phyloP scores from a whole-genome alignment of 2,797 vertebrate genomes.

The Liparis tanakae region DNA sequence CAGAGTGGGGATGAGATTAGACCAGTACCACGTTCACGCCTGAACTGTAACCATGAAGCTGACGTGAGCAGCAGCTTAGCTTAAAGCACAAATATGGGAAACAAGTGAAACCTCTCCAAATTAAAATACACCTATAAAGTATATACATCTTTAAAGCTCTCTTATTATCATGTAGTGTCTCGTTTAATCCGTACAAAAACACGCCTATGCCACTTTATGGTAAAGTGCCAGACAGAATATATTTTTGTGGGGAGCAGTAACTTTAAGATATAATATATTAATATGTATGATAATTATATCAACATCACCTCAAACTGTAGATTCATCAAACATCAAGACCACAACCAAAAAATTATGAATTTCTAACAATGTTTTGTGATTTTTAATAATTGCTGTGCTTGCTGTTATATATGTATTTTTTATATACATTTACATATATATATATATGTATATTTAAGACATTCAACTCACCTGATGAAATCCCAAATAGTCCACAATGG shows the following conservation, averaged over 20 bases:
- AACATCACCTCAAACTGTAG: background rate
- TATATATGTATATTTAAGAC: background rate
- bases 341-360: background rate
- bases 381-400: background rate
- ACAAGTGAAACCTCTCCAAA: background rate
- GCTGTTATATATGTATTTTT: background rate
- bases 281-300: background rate
- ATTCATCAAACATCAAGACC: slow-evolving; percentile 4
- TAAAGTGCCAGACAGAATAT: background rate
- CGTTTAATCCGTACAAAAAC: background rate
- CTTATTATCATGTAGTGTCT: background rate
- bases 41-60: too few species aligned
- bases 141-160: too few species aligned
- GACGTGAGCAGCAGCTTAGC: background rate
- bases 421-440: too few species aligned
- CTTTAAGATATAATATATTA: background rate
- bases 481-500: slow-evolving; percentile 95
- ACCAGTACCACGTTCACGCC: too few species aligned
- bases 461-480: slow-evolving; percentile 92
- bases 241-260: background rate
- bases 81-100: background rate
- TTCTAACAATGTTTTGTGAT: slow-evolving; percentile 1
- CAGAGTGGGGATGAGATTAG: background rate
- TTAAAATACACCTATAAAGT: background rate
- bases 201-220: background rate